Base-by-base conservation (phyloP, 1,140 invertebrate species). In the Sarcophaga bullata region DNA sequence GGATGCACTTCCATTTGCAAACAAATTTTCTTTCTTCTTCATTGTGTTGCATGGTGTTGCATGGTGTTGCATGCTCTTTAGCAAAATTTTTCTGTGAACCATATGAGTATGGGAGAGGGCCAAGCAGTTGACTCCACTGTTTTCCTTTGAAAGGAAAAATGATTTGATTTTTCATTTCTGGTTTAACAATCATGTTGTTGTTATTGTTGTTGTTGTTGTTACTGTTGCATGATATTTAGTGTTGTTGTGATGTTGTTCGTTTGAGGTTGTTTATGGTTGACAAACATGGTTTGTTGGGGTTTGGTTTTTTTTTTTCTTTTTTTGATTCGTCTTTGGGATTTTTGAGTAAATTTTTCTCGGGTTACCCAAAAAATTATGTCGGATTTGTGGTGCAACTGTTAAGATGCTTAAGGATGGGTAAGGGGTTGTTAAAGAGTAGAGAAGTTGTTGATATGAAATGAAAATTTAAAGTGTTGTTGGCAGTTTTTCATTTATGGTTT, bases 261-360 rank as follows among this genome's bases (percentile, higher is more conserved):
- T 8, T n/a, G 73, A n/a, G n/a, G 48, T n/a, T 48, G 47, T 76
- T 47, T 76, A n/a, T 76, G 73, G 73, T 76, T 47, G 48, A 46
- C 73, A 46, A 76, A 47, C 47, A 76, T 48, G 47, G 46, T 76
- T 46, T 76, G 49, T 48, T 46, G 13, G 0, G 15, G 5, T 76
- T 49, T 48, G 15, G 49, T 46, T 17, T 76, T 11, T 73, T 73
- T 25, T 11, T 13, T 37, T 46, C 3, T 37, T 46, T 76, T 46
- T 49, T 0, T 25, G 62, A n/a, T 25, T 25, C 62, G 37, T 72
- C 7, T 37, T 11, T 49, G 73, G 1, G 46, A 76, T 76, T 76
- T 76, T 46, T 76, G 73, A 17, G 46, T 48, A 47, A 47, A n/a
- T 48, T 76, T n/a, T 46, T 48, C 46, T 48, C 47, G 73, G 17